These are phyloP conservation scores for Platycnemis pennipes DNA, from an alignment of 2,888 invertebrate species.

Conservation along the genomic window DNA sequence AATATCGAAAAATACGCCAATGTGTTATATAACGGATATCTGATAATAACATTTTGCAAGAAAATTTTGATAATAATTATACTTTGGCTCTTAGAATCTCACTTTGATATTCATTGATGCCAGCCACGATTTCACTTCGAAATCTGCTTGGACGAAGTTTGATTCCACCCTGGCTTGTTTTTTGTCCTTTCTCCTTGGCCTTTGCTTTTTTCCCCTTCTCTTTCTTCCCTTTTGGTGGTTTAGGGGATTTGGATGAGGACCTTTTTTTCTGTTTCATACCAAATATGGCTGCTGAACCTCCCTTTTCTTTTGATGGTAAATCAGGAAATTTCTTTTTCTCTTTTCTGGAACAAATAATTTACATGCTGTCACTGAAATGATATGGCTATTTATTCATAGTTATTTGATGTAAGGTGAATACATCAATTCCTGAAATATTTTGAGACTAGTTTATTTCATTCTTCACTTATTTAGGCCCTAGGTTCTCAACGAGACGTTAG, in stretches of 20 bases:
- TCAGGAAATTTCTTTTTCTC: slow-evolving; percentile 94
- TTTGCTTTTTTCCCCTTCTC: slow-evolving; percentile 81
- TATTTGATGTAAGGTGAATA: too few species aligned
- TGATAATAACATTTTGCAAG: too few species aligned
- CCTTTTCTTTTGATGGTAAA: slow-evolving; percentile 94
- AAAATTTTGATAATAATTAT: too few species aligned
- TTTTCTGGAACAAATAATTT: slow-evolving; percentile 76
- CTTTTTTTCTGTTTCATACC: slow-evolving; percentile 83
- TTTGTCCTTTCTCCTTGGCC: slow-evolving; percentile 78
- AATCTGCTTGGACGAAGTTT: slow-evolving; percentile 85
- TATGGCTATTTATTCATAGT: background rate
- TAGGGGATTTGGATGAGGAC: slow-evolving; percentile 85
- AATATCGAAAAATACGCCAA: too few species aligned
- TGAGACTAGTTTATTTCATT: too few species aligned
- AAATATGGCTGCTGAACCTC: slow-evolving; percentile 92
- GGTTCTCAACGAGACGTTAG: too few species aligned
- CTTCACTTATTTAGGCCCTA: too few species aligned
- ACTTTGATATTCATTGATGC: slow-evolving; percentile 83
- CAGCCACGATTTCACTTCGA: slow-evolving; percentile 85
- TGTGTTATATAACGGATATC: too few species aligned
- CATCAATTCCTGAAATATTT: too few species aligned
- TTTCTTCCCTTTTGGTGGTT: slow-evolving; percentile 79
- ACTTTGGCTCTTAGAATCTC: background rate
- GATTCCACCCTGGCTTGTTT: slow-evolving; percentile 81
- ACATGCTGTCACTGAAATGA: background rate